Percentiles rank a stretch among this genome's conserved stretches.
phyloP scores from a whole-genome alignment of 2,888 invertebrate genomes.

The Plemyria rubiginata region DNA sequence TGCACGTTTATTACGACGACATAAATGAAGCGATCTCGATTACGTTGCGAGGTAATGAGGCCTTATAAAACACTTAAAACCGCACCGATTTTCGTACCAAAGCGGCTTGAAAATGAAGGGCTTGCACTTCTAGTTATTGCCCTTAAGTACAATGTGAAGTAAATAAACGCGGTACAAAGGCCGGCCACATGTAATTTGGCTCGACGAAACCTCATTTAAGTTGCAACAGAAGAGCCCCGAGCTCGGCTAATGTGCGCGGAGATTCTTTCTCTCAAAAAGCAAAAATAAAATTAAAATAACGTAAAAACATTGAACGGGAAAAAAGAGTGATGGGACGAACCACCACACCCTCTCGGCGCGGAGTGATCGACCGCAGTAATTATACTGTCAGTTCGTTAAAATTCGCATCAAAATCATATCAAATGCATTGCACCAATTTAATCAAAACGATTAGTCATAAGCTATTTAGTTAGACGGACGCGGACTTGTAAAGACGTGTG shows the following conservation, averaged over 20 bases:
- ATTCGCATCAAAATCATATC: conserved; percentile 57
- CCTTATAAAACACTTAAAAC: conserved; percentile 65
- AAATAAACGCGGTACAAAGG: conserved; percentile 77
- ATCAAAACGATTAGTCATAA: conserved; percentile 40
- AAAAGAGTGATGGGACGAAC: conserved; percentile 74
- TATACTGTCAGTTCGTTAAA: conserved; percentile 73
- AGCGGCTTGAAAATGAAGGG: conserved; percentile 76
- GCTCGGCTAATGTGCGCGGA: conserved; percentile 70
- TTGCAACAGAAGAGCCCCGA: conserved; percentile 66
- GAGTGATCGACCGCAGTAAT: conserved; percentile 73
- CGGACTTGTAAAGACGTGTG: conserved; percentile 46
- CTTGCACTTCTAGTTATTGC: conserved; percentile 76
- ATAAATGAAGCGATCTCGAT: conserved; percentile 53
- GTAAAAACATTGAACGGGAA: conserved; percentile 76
- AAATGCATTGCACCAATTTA: conserved; percentile 33
- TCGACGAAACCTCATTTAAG: conserved; percentile 79
- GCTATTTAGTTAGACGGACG: conserved; percentile 38
- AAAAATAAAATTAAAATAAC: conserved; percentile 78
- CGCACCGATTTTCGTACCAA: conserved; percentile 62
- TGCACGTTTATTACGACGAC: conserved; percentile 36
- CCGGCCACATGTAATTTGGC: conserved; percentile 79
- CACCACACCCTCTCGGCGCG: conserved; percentile 71
- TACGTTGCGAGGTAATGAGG: conserved; percentile 52
- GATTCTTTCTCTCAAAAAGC: conserved; percentile 75
- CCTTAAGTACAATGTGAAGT: conserved; percentile 83